phyloP scores from a whole-genome alignment of 2,113 vertebrate genomes.

The Nerophis lumbriciformis region DNA sequence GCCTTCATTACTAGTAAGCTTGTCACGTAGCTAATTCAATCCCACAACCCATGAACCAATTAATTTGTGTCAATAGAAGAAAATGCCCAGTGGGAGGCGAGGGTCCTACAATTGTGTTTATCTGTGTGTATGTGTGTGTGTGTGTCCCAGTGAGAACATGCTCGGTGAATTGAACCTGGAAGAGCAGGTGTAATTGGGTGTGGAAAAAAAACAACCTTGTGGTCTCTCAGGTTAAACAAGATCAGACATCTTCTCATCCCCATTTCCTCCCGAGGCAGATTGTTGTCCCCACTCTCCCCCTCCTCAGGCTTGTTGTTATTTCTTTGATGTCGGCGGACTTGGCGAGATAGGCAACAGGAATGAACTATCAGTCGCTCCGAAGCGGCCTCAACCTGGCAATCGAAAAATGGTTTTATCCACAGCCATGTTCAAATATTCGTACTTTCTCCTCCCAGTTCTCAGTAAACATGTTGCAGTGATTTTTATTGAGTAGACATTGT shows the following conservation, averaged over 20 bases:
- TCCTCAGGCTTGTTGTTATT: slow-evolving; percentile 32
- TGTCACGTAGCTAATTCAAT: slow-evolving; percentile 69
- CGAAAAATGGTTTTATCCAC: slow-evolving; percentile 29
- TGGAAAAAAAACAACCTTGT: slow-evolving; percentile 38
- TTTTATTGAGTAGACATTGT: too few species aligned
- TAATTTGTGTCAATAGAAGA: slow-evolving; percentile 61
- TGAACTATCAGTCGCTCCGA: background rate
- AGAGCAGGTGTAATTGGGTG: slow-evolving; percentile 67
- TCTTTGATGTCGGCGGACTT: slow-evolving; percentile 34
- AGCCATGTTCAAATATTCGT: slow-evolving; percentile 8
- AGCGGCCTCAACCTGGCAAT: background rate
- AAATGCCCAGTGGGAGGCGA: slow-evolving; percentile 11
- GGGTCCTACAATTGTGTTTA: slow-evolving; percentile 38
- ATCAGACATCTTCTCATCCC: slow-evolving; percentile 51
- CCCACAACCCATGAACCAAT: slow-evolving; percentile 67
- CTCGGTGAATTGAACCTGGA: slow-evolving; percentile 41
- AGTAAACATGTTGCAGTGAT: too few species aligned
- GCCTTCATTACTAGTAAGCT: slow-evolving; percentile 50
- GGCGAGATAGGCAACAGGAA: background rate
- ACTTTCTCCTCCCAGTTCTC: too few species aligned
- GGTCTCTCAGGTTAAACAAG: slow-evolving; percentile 49
- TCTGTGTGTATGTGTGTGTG: slow-evolving; percentile 10
- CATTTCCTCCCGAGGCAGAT: slow-evolving; percentile 46
- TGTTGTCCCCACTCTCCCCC: slow-evolving; percentile 2
- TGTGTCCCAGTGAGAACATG: slow-evolving; percentile 29